Base-by-base conservation (phyloP, 2,888 invertebrate genomes). In the Ypsolopha scabrella region DNA sequence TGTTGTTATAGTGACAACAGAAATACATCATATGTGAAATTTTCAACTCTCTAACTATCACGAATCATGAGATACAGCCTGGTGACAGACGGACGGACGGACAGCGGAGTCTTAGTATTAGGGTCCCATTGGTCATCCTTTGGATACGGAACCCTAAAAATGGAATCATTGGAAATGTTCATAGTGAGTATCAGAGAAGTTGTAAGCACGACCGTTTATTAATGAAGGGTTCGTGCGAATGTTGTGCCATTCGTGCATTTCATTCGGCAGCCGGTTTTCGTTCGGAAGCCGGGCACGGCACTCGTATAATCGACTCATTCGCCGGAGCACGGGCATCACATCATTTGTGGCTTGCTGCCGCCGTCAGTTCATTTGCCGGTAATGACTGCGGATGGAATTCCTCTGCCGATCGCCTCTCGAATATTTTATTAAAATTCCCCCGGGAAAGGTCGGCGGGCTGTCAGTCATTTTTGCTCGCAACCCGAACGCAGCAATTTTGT, bases 331-430 rank as follows among this genome's bases (percentile, higher is more conserved):
- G 55, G 59, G 62, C 61, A 64, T 64, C 64, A 64, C 62, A 66
- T 69, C 68, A 70, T 74, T 73, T 51, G 51, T 11, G 50, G 41
- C 35, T 14, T 41, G 66, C 64, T 62, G 65, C 59, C 57, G 59
- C 57, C 54, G 61, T 61, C 64, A 70, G 68, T 73, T 70, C 73
- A 74, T 75, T 73, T 69, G 52, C 58, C 55, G 57, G 66, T 70
- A 72, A 74, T 70, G 67, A 68, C 62, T 58, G 59, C 57, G 59
- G 57, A 54, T 57, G 58, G 41, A 41, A 49, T 49, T 58, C 63
- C 58, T 58, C 56, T 54, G 53, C 55, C 55, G 58, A 64, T 67
- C 62, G 60, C 60, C 62, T 58, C 55, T 59, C 61, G 63, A 66
- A 71, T 70, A 70, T 68, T 67, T 64, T 65, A 65, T 62, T 59